Conservation (phyloP, 2,113 vertebrate species). For the Mirounga angustirostris region DNA sequence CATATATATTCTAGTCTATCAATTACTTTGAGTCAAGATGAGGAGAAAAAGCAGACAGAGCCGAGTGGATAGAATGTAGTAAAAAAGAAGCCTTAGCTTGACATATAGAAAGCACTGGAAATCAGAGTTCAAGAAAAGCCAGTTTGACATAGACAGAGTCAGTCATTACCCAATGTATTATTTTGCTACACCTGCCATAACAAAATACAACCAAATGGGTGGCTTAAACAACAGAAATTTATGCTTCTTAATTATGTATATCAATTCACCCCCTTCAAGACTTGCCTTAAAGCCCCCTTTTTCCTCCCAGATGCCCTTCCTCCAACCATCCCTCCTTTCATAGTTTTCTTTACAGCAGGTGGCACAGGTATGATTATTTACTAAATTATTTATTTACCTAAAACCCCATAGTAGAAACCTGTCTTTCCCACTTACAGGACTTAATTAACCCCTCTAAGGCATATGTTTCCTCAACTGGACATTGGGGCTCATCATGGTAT, state of each 20-base stretch:
- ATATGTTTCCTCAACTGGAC: not conserved
- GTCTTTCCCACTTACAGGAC: not conserved
- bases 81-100: not conserved
- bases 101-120: not conserved
- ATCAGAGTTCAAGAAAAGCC: not conserved
- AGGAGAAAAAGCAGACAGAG: not conserved
- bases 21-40: slow-evolving; percentile 20
- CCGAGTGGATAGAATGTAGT: not conserved
- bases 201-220: not conserved
- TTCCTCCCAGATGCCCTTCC: not conserved
- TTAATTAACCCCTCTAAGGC: not conserved
- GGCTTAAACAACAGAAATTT: not conserved
- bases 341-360: not conserved
- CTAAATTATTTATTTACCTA: not conserved
- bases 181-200: not conserved
- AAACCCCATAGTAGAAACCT: not conserved
- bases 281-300: not conserved
- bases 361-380: not conserved
- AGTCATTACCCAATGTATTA: not conserved
- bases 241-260: not conserved
- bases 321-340: not conserved
- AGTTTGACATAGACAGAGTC: not conserved
- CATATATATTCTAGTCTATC: not conserved
- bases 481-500: not conserved
- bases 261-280: not conserved